phyloP scores from a whole-genome alignment of 2,797 vertebrate genomes.

The Dryobates pubescens region DNA sequence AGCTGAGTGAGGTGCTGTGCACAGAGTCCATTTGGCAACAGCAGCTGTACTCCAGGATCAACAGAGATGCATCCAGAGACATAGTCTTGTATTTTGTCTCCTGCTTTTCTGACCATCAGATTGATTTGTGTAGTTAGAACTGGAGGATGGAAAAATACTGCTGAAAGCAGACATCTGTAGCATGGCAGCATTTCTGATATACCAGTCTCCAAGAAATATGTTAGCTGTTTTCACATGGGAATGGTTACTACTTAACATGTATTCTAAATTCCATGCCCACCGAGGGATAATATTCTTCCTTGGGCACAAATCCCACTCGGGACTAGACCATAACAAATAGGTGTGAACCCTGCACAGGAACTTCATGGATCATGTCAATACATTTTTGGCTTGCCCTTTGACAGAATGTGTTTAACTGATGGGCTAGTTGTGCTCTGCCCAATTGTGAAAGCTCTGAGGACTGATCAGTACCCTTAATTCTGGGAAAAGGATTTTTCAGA shows the following conservation, averaged over 20 bases:
- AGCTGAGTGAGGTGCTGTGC: background rate
- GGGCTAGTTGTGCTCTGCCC: background rate
- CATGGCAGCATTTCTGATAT: background rate
- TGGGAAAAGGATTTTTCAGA: background rate
- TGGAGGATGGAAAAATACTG: background rate
- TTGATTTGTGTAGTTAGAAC: background rate
- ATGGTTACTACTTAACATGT: constrained; percentile 35
- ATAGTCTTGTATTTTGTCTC: background rate
- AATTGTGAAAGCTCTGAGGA: background rate
- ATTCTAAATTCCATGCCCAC: constrained; percentile 13
- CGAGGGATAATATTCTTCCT: background rate
- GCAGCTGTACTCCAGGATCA: background rate
- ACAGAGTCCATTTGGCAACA: background rate
- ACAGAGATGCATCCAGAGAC: background rate
- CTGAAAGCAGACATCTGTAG: background rate
- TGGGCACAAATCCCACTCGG: background rate
- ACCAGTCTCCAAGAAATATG: background rate
- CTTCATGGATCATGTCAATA: background rate
- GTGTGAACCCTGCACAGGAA: background rate
- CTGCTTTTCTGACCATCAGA: background rate
- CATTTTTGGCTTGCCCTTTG: background rate
- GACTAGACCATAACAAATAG: background rate
- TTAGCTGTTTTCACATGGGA: constrained; percentile 46
- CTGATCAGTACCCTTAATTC: background rate
- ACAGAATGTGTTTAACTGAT: background rate